Base-by-base conservation (phyloP, 2,113 vertebrate species). In the Anguilla rostrata region DNA sequence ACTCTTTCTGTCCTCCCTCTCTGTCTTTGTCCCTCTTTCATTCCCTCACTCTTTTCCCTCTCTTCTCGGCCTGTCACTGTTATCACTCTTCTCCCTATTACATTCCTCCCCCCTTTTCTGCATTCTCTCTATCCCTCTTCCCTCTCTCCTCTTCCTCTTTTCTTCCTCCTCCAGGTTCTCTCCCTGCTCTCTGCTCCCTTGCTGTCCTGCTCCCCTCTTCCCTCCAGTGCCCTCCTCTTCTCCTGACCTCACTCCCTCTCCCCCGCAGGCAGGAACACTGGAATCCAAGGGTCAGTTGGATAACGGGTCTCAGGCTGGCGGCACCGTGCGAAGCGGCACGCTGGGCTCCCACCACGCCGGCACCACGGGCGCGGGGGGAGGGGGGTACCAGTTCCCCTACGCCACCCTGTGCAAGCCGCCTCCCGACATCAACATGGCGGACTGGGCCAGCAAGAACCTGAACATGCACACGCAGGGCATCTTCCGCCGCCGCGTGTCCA, bases 381-480 rank as follows among this genome's bases (percentile, higher is more conserved):
- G 78, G 14, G 84, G 88, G 75, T 95, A 94, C 87, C 88, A 93
- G 39, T 96, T 95, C 87, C 90, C 95, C 0, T 96, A 95, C 87
- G 88, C 26, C 41, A 95, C 95, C 0, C 90, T 96, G 0, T 93
- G 94, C 87, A 95, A 96, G 81, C 96, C 96, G 20, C 92, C 94
- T 26, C 91, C 94, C 3, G 95, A 94, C 81, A 94, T 92, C 90
- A 96, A 94, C 90, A 97, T 97, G 93, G 94, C 89, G 88, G 96
- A 95, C 84, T 97, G 96, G 96, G 96, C 96, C 43, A 95, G 95
- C 53, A 96, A 96, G 84, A 96, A 97, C 92, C 94, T 97, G 3
- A 97, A 97, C 91, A 94, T 95, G 94, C 96, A 97, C 91, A 97
- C 95, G 0, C 96, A 96, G 85, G 96, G 96, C 56, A 94, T 97